These are phyloP conservation scores for Cromileptes altivelis DNA, from an alignment of 2,113 vertebrate species.

Conservation along the genomic window DNA sequence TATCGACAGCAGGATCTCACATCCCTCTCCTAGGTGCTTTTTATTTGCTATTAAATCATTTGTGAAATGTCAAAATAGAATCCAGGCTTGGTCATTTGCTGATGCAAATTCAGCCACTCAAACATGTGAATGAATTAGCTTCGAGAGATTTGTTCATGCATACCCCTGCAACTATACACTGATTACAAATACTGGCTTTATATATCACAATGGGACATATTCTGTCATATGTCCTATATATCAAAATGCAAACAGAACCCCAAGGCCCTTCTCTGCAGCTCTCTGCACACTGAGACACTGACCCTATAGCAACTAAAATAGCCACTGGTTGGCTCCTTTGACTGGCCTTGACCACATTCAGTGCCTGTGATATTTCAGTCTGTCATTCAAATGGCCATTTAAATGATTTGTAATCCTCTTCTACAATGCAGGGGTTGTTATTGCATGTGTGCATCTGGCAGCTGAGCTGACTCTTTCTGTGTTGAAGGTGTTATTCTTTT, in stretches of 20 bases:
- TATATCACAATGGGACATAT: constrained; percentile 10
- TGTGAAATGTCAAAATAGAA: constrained; percentile 19
- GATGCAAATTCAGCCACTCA: constrained; percentile 44
- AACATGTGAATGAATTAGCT: constrained; percentile 30
- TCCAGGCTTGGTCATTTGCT: constrained; percentile 30
- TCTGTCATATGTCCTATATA: constrained; percentile 4
- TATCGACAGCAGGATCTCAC: constrained; percentile 22
- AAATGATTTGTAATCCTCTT: constrained; percentile 38
- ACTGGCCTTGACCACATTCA: constrained; percentile 48
- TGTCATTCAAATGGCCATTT: constrained; percentile 29
- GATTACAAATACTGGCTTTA: background rate
- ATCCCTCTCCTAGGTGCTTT: constrained; percentile 46
- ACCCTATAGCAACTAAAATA: constrained; percentile 35
- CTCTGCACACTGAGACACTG: constrained; percentile 21
- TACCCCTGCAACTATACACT: background rate
- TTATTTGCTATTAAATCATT: constrained; percentile 66
- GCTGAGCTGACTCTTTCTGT: background rate
- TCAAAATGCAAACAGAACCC: background rate
- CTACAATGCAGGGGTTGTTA: background rate
- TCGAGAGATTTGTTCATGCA: background rate
- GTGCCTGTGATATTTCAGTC: constrained; percentile 11
- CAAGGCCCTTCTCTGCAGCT: constrained; percentile 30
- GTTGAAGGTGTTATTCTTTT: background rate
- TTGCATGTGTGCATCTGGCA: background rate
- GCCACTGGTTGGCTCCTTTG: constrained; percentile 28